A percentile compares a stretch with the other conserved stretches of the same genome.
phyloP scores from a whole-genome alignment of 2,888 invertebrate species.

The Ophioninae sp. region DNA sequence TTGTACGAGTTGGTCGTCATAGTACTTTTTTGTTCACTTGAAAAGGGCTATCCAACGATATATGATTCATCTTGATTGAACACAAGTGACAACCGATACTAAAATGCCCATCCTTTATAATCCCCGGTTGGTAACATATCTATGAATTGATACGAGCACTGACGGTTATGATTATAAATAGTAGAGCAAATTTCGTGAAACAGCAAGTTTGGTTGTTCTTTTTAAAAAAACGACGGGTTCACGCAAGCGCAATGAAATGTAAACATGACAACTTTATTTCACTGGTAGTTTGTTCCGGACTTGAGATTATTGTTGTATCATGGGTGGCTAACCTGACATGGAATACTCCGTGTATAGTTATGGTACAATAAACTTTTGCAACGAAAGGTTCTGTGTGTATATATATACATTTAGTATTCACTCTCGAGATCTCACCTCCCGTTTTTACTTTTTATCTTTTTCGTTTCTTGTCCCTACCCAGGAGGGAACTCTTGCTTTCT shows the following conservation, averaged over 20 bases:
- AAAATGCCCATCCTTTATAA: too few species aligned
- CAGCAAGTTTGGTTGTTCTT: background rate
- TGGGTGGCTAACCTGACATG: conserved; percentile 14
- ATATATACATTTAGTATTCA: conserved; percentile 38
- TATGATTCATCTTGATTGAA: too few species aligned
- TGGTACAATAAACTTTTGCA: conserved; percentile 9
- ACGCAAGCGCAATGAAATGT: background rate
- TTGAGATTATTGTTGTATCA: background rate
- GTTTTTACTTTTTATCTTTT: conserved; percentile 27
- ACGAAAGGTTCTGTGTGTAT: background rate
- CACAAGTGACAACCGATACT: too few species aligned
- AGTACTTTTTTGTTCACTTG: too few species aligned
- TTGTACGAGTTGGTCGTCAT: too few species aligned
- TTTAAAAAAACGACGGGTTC: background rate
- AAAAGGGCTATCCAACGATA: too few species aligned
- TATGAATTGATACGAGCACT: too few species aligned
- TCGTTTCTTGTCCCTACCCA: conserved; percentile 10
- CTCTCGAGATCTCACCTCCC: conserved; percentile 51
- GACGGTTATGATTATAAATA: too few species aligned
- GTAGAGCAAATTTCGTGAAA: background rate
- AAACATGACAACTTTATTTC: background rate
- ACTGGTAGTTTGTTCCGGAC: conserved; percentile 2
- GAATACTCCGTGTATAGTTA: conserved; percentile 11
- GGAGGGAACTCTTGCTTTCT: conserved; percentile 24
- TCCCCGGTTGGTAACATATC: too few species aligned